A percentile compares a stretch with the other conserved stretches of the same genome.
Conservation (phyloP, 2,113 vertebrate species). For the Ariopsis seemanni region DNA sequence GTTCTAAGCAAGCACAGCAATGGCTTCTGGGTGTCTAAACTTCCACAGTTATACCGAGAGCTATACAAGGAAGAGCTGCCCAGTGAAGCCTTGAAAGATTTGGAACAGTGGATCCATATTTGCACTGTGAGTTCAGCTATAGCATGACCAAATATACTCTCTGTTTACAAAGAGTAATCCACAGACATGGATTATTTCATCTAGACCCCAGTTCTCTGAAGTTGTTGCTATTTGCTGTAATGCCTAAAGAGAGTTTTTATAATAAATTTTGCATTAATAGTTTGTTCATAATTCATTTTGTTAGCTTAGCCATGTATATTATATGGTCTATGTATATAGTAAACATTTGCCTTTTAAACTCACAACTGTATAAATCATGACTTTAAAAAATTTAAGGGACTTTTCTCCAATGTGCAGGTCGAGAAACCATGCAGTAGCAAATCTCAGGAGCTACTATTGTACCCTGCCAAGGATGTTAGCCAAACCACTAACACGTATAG, state of each 20-base stretch:
- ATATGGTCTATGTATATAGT: not conserved
- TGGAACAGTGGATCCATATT: slow-evolving; percentile 85
- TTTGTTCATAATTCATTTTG: not conserved
- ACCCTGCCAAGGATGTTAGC: slow-evolving; percentile 75
- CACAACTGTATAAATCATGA: not conserved
- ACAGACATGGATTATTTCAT: not conserved
- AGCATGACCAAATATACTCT: not conserved
- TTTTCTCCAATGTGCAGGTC: slow-evolving; percentile 68
- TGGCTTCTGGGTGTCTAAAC: slow-evolving; percentile 86
- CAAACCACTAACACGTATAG: slow-evolving; percentile 31
- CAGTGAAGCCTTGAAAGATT: slow-evolving; percentile 76
- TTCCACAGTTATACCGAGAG: slow-evolving; percentile 86
- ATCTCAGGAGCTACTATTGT: slow-evolving; percentile 81
- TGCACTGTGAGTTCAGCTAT: slow-evolving; percentile 75
- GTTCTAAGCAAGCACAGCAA: slow-evolving; percentile 82
- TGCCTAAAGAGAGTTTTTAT: not conserved
- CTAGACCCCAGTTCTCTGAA: no score
- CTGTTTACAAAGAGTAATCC: not conserved
- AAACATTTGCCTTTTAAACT: not conserved
- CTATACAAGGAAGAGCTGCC: slow-evolving; percentile 85
- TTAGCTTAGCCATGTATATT: not conserved
- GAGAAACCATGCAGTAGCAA: slow-evolving; percentile 83
- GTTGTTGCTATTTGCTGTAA: not conserved
- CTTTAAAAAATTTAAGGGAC: not conserved
- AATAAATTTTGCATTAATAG: not conserved